These are phyloP conservation scores for Hypsopygia costalis DNA, from an alignment of 2,888 invertebrate genomes.

Conservation along the genomic window DNA sequence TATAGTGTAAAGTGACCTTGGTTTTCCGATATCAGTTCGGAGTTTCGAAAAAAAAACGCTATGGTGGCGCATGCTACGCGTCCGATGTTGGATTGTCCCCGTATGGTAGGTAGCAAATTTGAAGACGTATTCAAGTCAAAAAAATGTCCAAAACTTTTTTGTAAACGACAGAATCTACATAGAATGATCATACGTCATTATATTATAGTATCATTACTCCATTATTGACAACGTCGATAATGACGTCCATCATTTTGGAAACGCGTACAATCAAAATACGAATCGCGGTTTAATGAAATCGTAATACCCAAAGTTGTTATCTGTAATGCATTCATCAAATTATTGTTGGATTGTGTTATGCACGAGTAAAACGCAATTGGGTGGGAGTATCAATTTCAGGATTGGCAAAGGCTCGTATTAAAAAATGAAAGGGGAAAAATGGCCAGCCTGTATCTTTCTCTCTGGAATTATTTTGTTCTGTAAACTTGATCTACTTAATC, in stretches of 20 bases:
- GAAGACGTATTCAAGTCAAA: too few species aligned
- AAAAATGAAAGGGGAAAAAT: slow-evolving; percentile 12
- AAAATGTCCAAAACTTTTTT: too few species aligned
- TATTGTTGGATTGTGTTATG: slow-evolving; percentile 15
- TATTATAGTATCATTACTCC: not conserved
- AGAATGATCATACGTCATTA: not conserved
- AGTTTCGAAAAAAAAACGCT: too few species aligned
- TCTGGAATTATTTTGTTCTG: too few species aligned
- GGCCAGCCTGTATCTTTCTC: not conserved
- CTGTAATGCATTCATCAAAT: slow-evolving; percentile 15
- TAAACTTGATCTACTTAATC: too few species aligned
- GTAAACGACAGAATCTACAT: too few species aligned
- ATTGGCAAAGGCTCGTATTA: slow-evolving; percentile 11
- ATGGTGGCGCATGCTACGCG: too few species aligned
- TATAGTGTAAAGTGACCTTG: too few species aligned
- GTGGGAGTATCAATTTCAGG: slow-evolving; percentile 21
- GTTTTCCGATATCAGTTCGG: too few species aligned
- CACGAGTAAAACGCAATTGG: slow-evolving; percentile 21
- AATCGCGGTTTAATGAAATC: slow-evolving; percentile 1
- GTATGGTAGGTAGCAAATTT: too few species aligned
- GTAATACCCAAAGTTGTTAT: slow-evolving; percentile 15
- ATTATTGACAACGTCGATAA: not conserved
- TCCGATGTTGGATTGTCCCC: too few species aligned
- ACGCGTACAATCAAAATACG: slow-evolving; percentile 1
- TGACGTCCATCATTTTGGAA: not conserved